Evolutionary conservation across 1,140 invertebrate species (phyloP).

Genomic region (Zaprionus lachaisei): DNA sequence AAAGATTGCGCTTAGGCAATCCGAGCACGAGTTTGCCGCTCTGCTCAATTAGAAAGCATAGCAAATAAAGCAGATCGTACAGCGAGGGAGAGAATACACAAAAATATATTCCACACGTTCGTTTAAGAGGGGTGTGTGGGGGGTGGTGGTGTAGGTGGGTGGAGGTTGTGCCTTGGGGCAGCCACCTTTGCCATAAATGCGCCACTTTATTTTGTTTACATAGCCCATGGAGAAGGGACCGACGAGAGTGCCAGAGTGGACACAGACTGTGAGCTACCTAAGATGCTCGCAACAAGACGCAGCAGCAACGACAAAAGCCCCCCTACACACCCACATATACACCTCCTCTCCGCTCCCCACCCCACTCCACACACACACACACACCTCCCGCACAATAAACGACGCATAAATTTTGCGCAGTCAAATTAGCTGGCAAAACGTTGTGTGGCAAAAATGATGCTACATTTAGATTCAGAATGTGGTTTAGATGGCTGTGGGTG

Average conservation of each 20-base stretch:
- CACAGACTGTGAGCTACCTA: conserved; percentile 21
- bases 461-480: conserved; percentile 35
- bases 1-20: conserved; percentile 50
- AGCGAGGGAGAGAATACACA: background rate
- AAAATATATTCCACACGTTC: conserved; percentile 22
- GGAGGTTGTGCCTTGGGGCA: conserved; percentile 37
- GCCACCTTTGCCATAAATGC: conserved; percentile 78
- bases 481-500: conserved; percentile 16
- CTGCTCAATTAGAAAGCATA: conserved; percentile 76
- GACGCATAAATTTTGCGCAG: conserved; percentile 69
- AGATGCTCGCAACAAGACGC: conserved; percentile 13
- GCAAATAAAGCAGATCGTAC: conserved; percentile 52
- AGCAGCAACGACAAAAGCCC: conserved; percentile 8
- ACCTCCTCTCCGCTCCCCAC: background rate
- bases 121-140: background rate
- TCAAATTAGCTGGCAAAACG: conserved; percentile 72
- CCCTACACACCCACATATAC: background rate
- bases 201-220: conserved; percentile 80
- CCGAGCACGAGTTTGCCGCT: conserved; percentile 64
- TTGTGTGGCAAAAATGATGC: conserved; percentile 39
- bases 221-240: conserved; percentile 18
- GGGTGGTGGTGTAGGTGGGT: background rate
- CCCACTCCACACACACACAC: too few relatives aligned
- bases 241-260: conserved; percentile 9
- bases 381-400: conserved; percentile 27